Conservation (phyloP, 92 coral and sea anemone genomes). For the Zoanthus sansibaricus region DNA sequence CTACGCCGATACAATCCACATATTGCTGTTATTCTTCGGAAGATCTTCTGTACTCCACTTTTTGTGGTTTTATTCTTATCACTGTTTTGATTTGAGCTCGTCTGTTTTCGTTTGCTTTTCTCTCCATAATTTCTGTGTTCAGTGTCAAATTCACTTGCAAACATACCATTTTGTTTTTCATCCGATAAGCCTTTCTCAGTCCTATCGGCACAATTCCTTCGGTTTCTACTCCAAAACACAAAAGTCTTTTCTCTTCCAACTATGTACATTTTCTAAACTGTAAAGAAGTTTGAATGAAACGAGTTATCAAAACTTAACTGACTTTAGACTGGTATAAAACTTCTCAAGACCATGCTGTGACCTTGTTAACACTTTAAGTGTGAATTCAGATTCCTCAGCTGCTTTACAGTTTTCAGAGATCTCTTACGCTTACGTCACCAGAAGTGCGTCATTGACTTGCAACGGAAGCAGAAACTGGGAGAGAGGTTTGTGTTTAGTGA, state of each 20-base stretch:
- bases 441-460: neutral
- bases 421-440: neutral
- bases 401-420: neutral
- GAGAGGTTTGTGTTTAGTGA: too few species aligned
- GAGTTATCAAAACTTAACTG: neutral
- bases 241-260: slow-evolving; percentile 19
- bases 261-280: slow-evolving; percentile 10
- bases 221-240: neutral
- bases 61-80: neutral
- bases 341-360: neutral
- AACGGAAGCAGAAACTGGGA: neutral
- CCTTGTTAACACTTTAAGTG: neutral
- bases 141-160: neutral
- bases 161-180: neutral
- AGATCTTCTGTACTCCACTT: neutral
- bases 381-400: neutral
- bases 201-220: neutral
- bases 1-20: neutral
- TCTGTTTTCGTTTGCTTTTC: neutral
- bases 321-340: neutral
- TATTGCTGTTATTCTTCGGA: slow-evolving; percentile 7
- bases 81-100: neutral
- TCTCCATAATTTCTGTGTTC: neutral
- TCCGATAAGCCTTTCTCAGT: neutral
- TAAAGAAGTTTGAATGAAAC: neutral